Conservation (phyloP, 2,113 vertebrate species). For the Saiga tatarica region DNA sequence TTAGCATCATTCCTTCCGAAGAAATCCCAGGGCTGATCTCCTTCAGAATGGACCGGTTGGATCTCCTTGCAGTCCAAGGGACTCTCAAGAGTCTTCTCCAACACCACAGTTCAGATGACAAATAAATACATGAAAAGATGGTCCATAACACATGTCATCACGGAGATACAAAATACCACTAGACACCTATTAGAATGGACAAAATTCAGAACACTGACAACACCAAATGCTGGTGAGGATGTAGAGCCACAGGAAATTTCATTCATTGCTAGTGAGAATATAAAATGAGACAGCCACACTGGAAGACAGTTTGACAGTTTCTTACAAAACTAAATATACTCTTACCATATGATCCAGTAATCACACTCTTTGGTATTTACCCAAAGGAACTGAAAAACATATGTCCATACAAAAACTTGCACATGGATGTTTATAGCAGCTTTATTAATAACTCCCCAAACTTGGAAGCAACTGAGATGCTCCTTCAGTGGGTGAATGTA, state of each 20-base stretch:
- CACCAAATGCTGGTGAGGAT: neutral
- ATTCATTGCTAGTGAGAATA: neutral
- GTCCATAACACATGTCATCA: neutral
- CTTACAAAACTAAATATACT: neutral
- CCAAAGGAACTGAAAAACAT: neutral
- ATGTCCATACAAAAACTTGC: neutral
- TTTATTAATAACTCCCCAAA: neutral
- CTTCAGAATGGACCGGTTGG: no score
- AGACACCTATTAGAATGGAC: neutral
- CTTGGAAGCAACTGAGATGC: neutral
- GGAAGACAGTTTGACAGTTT: neutral
- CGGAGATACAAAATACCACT: neutral
- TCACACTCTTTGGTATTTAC: neutral
- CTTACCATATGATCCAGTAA: neutral
- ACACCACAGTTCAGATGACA: neutral
- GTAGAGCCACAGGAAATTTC: neutral
- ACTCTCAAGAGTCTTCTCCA: no score
- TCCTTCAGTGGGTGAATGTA: neutral
- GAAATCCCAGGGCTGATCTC: no score
- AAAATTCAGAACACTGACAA: neutral
- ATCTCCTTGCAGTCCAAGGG: no score
- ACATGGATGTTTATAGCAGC: neutral
- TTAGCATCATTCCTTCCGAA: no score
- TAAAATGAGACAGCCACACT: neutral
- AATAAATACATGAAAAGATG: neutral